Percentiles rank a stretch among this genome's conserved stretches.
These are phyloP conservation scores for Pseudopipra pipra DNA, from an alignment of 2,113 vertebrate genomes.

Conservation along the genomic window DNA sequence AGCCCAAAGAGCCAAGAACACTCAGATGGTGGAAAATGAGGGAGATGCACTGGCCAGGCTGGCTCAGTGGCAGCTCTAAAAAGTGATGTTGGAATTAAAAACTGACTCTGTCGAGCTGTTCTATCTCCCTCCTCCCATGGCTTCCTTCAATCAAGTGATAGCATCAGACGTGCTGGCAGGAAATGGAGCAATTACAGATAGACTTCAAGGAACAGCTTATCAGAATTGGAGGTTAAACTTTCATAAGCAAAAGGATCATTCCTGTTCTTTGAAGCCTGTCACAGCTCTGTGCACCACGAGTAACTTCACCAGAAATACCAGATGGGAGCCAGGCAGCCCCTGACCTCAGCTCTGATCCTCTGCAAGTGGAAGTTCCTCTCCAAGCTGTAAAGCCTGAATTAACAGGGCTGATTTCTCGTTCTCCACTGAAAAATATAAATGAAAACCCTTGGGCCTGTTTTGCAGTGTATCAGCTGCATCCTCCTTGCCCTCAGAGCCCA, in stretches of 20 bases:
- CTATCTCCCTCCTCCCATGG: not conserved
- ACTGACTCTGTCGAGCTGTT: not conserved
- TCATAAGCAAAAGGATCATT: not conserved
- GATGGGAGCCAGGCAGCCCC: not conserved
- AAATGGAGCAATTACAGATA: conserved; percentile 54
- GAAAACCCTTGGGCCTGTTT: not conserved
- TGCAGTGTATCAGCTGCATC: not conserved
- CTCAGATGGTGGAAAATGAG: not conserved
- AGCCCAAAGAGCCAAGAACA: not conserved
- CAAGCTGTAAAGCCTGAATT: not conserved
- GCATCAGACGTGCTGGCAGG: conserved; percentile 1
- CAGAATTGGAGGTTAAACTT: conserved; percentile 13
- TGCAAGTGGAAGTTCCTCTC: not conserved
- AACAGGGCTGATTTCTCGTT: not conserved
- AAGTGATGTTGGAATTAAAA: not conserved
- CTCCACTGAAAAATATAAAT: not conserved
- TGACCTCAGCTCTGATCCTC: not conserved
- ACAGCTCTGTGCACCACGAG: not conserved
- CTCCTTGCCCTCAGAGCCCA: not conserved
- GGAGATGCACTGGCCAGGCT: not conserved
- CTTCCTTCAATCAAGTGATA: conserved; percentile 41
- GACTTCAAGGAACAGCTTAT: conserved; percentile 43
- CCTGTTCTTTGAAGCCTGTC: conserved; percentile 11
- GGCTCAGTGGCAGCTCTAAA: not conserved
- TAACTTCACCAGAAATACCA: conserved; percentile 20